A percentile compares a stretch with the other conserved stretches of the same genome.
phyloP scores from a whole-genome alignment of 1,140 invertebrate genomes.

The Callitettix versicolor region DNA sequence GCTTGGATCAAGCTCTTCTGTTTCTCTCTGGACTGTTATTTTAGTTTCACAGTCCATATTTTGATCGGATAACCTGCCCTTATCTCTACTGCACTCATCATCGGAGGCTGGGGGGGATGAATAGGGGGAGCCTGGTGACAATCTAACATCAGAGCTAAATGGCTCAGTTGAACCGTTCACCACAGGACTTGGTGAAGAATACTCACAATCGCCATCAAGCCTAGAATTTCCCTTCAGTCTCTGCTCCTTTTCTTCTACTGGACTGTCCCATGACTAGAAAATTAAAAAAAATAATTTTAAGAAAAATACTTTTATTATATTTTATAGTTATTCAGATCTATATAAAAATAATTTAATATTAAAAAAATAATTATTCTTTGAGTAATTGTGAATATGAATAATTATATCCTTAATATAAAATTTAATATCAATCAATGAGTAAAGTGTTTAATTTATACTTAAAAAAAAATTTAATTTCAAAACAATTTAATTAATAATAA shows the following conservation, averaged over 20 bases:
- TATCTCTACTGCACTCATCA: conserved; percentile 12
- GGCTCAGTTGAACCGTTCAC: not conserved
- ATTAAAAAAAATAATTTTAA: not conserved
- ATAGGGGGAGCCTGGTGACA: conserved; percentile 16
- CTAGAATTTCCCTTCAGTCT: conserved; percentile 15
- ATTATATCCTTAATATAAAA: no score
- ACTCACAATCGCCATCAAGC: conserved; percentile 26
- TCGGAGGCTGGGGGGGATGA: conserved; percentile 9
- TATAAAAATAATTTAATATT: no score
- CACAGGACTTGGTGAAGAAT: conserved; percentile 13
- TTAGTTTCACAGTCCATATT: conserved; percentile 2
- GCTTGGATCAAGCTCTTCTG: conserved; percentile 5
- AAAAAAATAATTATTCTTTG: no score
- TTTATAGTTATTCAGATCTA: no score
- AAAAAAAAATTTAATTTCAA: no score
- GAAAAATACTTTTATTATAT: no score
- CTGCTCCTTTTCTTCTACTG: conserved; percentile 5
- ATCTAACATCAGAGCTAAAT: conserved; percentile 17
- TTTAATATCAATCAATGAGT: no score
- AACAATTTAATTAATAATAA: no score
- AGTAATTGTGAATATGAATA: no score
- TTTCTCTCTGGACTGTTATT: conserved; percentile 6
- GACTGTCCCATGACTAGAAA: conserved; percentile 17
- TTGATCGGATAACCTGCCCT: conserved; percentile 3
- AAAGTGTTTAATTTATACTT: no score